Base-by-base conservation (phyloP, 2,888 invertebrate species). In the Suillia variegata region DNA sequence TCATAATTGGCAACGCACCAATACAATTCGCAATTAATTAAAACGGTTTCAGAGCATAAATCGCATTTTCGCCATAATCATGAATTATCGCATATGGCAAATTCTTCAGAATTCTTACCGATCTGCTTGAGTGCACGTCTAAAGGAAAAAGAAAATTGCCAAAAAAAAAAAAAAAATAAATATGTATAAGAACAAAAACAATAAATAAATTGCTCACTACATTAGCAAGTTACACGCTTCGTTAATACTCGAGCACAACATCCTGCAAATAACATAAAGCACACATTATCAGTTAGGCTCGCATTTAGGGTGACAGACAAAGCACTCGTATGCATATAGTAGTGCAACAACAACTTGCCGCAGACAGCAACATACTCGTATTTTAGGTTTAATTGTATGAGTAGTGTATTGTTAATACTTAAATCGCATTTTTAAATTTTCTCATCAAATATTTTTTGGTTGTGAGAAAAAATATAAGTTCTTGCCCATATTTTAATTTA, bases 71-170 rank as follows among this genome's bases (percentile, higher is more conserved):
- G 54, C 65, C 48, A 63, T 61, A 63, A 69, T 64, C 62, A 65
- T 64, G 67, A 67, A 64, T 67, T 70, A 67, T 70, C 58, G 56
- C 59, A n/a, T n/a, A n/a, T 34, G 45, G 17, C 13, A 45, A 18
- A n/a, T n/a, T n/a, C n/a, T n/a, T n/a, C n/a, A n/a, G n/a, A n/a
- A n/a, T n/a, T n/a, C n/a, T n/a, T n/a, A n/a, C n/a, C n/a, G n/a
- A n/a, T n/a, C n/a, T n/a, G 20, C 45, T 45, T 45, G 18, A 45
- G 45, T 45, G 45, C 18, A 45, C 45, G 18, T 5, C 10, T 5
- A 26, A 26, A 26, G 26, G 5, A 10, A 26, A 26, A 26, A n/a
- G n/a, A 26, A 26, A 26, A 26, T 26, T 26, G 26, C 6, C 26
- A 26, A 26, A 26, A 26, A 6, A 17, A 17, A 45, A 45, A 17